Percentiles rank a stretch among this genome's conserved stretches.
Evolutionary conservation across 1,140 invertebrate species (phyloP).

Genomic region (Drepana arcuata): DNA sequence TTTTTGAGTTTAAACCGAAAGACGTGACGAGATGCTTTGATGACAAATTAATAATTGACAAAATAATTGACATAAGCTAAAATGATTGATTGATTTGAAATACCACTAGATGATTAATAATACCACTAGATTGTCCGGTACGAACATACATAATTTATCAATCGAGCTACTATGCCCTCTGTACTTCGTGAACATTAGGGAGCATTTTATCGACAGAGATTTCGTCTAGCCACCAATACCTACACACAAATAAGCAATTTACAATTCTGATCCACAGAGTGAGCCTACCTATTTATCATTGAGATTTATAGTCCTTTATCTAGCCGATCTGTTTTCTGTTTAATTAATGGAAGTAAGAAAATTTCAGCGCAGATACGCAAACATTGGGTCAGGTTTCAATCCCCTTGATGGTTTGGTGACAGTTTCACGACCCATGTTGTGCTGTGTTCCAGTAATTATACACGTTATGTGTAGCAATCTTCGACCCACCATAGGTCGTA

Average conservation of each 20-base stretch:
- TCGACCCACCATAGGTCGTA: too few relatives aligned
- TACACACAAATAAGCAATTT: slow-evolving; percentile 59
- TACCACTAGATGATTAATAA: too few relatives aligned
- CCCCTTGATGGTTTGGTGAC: neutral
- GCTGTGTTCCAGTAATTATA: too few relatives aligned
- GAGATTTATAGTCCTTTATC: slow-evolving; percentile 67
- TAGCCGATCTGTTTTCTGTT: slow-evolving; percentile 60
- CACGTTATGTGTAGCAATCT: too few relatives aligned
- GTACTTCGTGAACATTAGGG: neutral
- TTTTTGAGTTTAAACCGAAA: too few relatives aligned
- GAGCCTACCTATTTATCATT: slow-evolving; percentile 65
- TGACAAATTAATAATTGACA: slow-evolving; percentile 5
- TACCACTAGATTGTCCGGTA: too few relatives aligned
- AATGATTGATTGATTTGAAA: too few relatives aligned
- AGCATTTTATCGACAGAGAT: slow-evolving; percentile 12
- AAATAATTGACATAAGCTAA: neutral
- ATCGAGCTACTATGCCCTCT: neutral
- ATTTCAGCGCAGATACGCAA: slow-evolving; percentile 16
- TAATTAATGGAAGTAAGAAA: slow-evolving; percentile 48
- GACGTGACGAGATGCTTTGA: slow-evolving; percentile 3
- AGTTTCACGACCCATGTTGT: neutral
- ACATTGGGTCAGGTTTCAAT: slow-evolving; percentile 10
- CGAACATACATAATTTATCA: neutral
- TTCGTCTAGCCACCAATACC: slow-evolving; percentile 17
- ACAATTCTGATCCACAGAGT: slow-evolving; percentile 50